phyloP scores from a whole-genome alignment of 2,797 vertebrate species.

The Tinamus major region DNA sequence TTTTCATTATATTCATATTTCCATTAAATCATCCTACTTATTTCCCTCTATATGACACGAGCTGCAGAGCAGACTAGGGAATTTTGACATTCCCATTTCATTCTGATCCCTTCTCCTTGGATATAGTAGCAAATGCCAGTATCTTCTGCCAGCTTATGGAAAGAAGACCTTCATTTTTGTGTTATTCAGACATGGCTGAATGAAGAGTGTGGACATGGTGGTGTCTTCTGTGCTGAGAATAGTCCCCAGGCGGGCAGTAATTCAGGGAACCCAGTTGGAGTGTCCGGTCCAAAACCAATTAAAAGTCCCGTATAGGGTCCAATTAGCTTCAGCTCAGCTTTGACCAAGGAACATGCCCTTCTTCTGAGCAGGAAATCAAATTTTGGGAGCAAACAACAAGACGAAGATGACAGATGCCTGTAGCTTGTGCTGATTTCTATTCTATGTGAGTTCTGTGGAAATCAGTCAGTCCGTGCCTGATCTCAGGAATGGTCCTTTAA shows the following conservation, averaged over 20 bases:
- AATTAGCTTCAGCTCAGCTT: neutral
- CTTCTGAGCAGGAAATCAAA: slow-evolving; percentile 60
- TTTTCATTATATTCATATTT: neutral
- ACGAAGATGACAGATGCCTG: slow-evolving; percentile 10
- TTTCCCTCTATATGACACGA: neutral
- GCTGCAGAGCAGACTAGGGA: neutral
- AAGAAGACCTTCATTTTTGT: neutral
- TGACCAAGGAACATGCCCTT: slow-evolving; percentile 48
- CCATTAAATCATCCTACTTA: neutral
- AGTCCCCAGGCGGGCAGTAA: slow-evolving; percentile 4
- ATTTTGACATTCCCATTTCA: neutral
- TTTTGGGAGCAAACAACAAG: slow-evolving; percentile 26
- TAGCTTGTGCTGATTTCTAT: slow-evolving; percentile 6
- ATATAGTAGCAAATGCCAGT: neutral
- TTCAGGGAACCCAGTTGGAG: neutral
- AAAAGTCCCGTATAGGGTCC: neutral
- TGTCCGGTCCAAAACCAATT: neutral
- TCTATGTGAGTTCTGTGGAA: neutral
- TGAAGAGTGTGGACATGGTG: neutral
- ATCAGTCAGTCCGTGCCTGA: slow-evolving; percentile 3
- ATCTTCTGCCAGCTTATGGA: slow-evolving; percentile 10
- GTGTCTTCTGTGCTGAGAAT: slow-evolving; percentile 19
- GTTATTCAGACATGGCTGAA: slow-evolving; percentile 4
- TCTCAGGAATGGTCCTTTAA: slow-evolving; percentile 4
- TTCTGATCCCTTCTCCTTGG: slow-evolving; percentile 24